A percentile compares a stretch with the other conserved stretches of the same genome.
Conservation (phyloP, 2,888 invertebrate species). For the Cryptocephalus moraei region DNA sequence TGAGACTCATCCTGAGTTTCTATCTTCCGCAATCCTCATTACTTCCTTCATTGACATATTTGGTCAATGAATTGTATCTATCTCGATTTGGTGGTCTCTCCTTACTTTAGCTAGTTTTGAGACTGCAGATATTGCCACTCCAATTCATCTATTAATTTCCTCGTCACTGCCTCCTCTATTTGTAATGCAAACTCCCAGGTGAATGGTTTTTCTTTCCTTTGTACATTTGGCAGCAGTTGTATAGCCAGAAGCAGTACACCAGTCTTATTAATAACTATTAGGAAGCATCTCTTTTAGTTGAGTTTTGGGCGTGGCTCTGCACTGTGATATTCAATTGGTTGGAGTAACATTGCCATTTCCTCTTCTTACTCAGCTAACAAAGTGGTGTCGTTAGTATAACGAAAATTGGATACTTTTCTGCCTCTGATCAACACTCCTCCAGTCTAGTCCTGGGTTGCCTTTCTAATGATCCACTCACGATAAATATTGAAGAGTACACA, state of each 20-base stretch:
- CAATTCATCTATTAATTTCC: not conserved
- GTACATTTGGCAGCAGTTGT: not conserved
- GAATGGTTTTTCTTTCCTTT: too few relatives aligned
- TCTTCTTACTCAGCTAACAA: not conserved
- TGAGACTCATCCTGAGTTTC: too few relatives aligned
- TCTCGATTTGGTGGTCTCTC: not conserved
- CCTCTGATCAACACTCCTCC: not conserved
- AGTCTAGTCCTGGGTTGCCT: not conserved
- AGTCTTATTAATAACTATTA: not conserved
- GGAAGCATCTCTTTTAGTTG: not conserved
- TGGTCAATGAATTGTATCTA: too few relatives aligned
- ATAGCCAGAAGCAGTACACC: too few relatives aligned
- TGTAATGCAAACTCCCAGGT: too few relatives aligned
- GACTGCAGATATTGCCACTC: not conserved
- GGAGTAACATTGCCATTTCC: not conserved
- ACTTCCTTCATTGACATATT: too few relatives aligned
- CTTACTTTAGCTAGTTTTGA: too few relatives aligned
- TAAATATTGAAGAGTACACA: not conserved
- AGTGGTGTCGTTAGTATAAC: not conserved
- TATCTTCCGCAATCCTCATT: too few relatives aligned
- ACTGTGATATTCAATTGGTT: not conserved
- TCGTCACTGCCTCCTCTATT: not conserved
- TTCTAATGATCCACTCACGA: not conserved
- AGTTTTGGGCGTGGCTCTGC: not conserved
- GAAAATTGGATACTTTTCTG: not conserved